Evolutionary conservation across 2,797 vertebrate species (phyloP).

Genomic region (Staurois parvus): DNA sequence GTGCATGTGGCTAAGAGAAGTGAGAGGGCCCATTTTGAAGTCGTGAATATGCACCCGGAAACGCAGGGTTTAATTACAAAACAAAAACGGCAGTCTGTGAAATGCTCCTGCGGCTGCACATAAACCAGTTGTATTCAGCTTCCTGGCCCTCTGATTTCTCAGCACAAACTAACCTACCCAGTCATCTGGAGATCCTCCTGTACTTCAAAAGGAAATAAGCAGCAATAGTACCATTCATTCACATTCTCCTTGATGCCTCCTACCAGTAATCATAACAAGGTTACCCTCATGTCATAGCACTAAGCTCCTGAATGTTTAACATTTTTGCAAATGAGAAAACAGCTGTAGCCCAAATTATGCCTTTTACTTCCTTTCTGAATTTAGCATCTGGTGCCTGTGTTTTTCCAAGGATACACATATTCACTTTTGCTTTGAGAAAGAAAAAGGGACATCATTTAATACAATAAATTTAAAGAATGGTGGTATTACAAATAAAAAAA

Average conservation of each 20-base stretch:
- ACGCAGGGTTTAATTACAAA: conserved; percentile 6
- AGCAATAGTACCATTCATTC: conserved; percentile 54
- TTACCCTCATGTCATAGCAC: conserved; percentile 29
- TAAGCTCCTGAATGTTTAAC: conserved; percentile 36
- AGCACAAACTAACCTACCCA: conserved; percentile 29
- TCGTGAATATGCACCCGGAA: conserved; percentile 13
- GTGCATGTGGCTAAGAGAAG: conserved; percentile 8
- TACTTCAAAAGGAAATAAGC: conserved; percentile 32
- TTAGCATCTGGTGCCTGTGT: conserved; percentile 26
- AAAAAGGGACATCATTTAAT: background rate
- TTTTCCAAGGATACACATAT: conserved; percentile 18
- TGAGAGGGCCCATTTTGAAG: conserved; percentile 28
- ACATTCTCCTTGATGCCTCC: conserved; percentile 40
- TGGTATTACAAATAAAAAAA: background rate
- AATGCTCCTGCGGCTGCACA: conserved; percentile 7
- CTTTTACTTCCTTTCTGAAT: conserved; percentile 47
- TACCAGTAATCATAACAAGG: conserved; percentile 52
- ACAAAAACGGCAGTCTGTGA: conserved; percentile 38
- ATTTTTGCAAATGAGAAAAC: conserved; percentile 58
- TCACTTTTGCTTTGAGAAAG: conserved; percentile 22
- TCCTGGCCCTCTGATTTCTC: conserved; percentile 20
- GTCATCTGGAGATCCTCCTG: conserved; percentile 51
- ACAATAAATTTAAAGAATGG: background rate
- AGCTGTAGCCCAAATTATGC: conserved; percentile 54
- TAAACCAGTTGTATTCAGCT: conserved; percentile 35